Percentiles rank a stretch among this genome's conserved stretches.
Evolutionary conservation across 23 tunicate genomes (phyloP).

Genomic region (Aplidium turbinatum): DNA sequence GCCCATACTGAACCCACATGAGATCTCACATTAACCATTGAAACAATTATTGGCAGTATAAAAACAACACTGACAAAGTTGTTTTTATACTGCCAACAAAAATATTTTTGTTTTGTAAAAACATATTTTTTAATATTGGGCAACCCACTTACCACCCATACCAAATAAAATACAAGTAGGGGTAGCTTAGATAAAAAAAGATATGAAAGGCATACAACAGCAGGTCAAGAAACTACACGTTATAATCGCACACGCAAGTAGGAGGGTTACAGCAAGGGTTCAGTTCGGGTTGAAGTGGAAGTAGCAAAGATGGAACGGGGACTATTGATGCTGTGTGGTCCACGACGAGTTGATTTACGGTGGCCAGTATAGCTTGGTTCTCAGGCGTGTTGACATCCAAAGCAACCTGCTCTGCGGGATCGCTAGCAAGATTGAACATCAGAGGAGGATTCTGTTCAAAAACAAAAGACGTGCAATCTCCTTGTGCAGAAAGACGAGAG

Average conservation of each 20-base stretch:
- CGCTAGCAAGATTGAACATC: slow-evolving; percentile 19
- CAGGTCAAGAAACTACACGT: no score
- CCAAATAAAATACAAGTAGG: no score
- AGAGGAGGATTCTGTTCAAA: slow-evolving; percentile 17
- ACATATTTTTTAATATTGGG: no score
- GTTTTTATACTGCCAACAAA: no score
- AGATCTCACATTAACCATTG: no score
- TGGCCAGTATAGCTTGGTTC: background rate
- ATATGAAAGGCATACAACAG: no score
- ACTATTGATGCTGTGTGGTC: slow-evolving; percentile 9
- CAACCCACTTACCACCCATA: no score
- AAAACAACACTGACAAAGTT: no score
- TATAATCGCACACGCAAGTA: slow-evolving; percentile 33
- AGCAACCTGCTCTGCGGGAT: slow-evolving; percentile 12
- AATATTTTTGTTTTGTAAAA: no score
- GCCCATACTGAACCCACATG: no score
- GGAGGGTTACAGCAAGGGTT: slow-evolving; percentile 49
- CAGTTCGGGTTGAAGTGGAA: background rate
- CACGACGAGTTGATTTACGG: background rate
- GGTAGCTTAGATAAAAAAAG: no score
- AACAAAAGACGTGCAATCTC: background rate
- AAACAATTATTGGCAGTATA: no score
- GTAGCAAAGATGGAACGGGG: background rate
- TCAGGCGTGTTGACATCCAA: slow-evolving; percentile 7
- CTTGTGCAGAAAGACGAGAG: background rate